Evolutionary conservation across 2,797 vertebrate genomes (phyloP).

Genomic region (Acanthurus leucopareius): DNA sequence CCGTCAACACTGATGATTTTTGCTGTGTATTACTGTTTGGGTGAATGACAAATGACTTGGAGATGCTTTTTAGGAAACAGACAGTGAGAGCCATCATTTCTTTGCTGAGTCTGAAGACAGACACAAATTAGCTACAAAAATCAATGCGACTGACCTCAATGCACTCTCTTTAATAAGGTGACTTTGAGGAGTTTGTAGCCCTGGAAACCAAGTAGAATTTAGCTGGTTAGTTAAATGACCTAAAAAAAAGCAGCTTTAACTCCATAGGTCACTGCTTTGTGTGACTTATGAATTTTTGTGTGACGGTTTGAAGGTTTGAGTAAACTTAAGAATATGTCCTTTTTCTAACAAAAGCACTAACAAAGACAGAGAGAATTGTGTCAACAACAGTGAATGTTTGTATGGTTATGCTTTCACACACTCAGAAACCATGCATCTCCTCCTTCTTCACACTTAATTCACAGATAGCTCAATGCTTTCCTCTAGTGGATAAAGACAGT

Average conservation of each 20-base stretch:
- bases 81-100: neutral
- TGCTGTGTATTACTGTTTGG: neutral
- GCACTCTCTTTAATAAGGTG: neutral
- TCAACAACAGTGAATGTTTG: neutral
- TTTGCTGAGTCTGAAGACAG: neutral
- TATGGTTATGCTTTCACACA: neutral
- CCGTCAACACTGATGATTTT: neutral
- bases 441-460: neutral
- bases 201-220: neutral
- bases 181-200: neutral
- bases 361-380: neutral
- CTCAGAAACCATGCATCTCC: neutral
- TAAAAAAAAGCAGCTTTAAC: too few relatives aligned
- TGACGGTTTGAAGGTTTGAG: too few relatives aligned
- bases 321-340: neutral
- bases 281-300: neutral
- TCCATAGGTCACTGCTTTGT: neutral
- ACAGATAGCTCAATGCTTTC: slow-evolving; percentile 3
- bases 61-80: neutral
- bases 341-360: neutral
- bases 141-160: neutral
- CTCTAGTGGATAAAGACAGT: slow-evolving; percentile 19
- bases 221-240: neutral
- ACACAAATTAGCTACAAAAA: neutral
- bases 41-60: neutral